Conservation (phyloP, 2,888 invertebrate genomes). For the Harpagoxenus sublaevis region DNA sequence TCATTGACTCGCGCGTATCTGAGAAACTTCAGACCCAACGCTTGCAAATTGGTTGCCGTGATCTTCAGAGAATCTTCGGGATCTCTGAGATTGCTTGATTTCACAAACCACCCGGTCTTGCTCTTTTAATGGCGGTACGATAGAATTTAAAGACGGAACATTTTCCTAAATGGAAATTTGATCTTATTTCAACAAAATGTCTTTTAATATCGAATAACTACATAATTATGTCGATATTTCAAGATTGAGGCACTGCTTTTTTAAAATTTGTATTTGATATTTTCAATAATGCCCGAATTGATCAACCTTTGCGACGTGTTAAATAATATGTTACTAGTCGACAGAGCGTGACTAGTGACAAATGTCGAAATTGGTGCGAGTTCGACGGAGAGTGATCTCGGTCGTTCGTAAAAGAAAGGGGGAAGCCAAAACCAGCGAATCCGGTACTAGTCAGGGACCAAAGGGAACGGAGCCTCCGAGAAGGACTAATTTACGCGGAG, state of each 20-base stretch:
- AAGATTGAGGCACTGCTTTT: not conserved
- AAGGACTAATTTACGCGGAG: constrained; percentile 60
- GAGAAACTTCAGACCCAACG: constrained; percentile 12
- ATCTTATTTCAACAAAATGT: not conserved
- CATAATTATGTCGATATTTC: not conserved
- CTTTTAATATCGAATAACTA: not conserved
- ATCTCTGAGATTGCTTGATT: not conserved
- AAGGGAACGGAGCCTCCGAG: constrained; percentile 31
- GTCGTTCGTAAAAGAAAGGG: constrained; percentile 44
- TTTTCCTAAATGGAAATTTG: not conserved
- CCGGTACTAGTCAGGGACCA: constrained; percentile 28
- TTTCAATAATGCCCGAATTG: not conserved
- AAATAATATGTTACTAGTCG: constrained; percentile 26
- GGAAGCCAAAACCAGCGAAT: constrained; percentile 26
- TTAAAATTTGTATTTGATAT: not conserved
- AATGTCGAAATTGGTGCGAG: constrained; percentile 33
- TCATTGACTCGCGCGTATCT: constrained; percentile 65
- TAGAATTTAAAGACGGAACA: not conserved
- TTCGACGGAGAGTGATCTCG: constrained; percentile 33
- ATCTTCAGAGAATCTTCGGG: not conserved
- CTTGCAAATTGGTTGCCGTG: constrained; percentile 39
- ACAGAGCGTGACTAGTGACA: not conserved
- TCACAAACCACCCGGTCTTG: not conserved
- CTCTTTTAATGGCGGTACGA: not conserved
- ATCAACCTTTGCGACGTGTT: not conserved